Percentiles rank a stretch among this genome's conserved stretches.
Conservation (phyloP, 1,140 invertebrate species). For the Cydia splendana region DNA sequence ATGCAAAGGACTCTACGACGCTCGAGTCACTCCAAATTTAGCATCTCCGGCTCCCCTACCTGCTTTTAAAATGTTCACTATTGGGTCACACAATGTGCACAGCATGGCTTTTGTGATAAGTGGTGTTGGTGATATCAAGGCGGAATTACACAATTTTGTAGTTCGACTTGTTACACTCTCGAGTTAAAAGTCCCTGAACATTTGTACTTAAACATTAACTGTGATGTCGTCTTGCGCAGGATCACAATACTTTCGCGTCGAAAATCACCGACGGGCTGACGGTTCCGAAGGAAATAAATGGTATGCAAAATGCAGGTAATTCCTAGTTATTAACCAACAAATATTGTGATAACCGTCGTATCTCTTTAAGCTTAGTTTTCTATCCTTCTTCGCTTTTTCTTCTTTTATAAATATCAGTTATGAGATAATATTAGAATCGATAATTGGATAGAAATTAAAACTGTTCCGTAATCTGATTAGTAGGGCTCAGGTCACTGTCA, state of each 20-base stretch:
- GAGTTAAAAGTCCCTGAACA: neutral
- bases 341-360: neutral
- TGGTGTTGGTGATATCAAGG: too few species aligned
- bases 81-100: too few species aligned
- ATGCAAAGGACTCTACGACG: too few species aligned
- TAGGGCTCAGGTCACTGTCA: too few species aligned
- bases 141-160: too few species aligned
- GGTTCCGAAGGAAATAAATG: constrained; percentile 71
- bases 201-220: constrained; percentile 2
- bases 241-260: constrained; percentile 80
- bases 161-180: neutral
- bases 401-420: neutral
- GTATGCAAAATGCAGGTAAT: constrained; percentile 63
- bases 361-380: neutral
- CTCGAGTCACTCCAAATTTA: too few species aligned
- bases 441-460: too few species aligned
- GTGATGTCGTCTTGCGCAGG: constrained; percentile 77
- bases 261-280: constrained; percentile 80
- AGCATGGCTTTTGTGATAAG: too few species aligned
- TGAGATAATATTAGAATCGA: too few species aligned
- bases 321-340: constrained; percentile 33
- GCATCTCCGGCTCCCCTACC: too few species aligned
- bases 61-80: too few species aligned
- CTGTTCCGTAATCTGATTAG: too few species aligned
- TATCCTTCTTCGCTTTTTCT: neutral